Conservation (phyloP, 2,113 vertebrate genomes). For the Oncorhynchus mykiss region DNA sequence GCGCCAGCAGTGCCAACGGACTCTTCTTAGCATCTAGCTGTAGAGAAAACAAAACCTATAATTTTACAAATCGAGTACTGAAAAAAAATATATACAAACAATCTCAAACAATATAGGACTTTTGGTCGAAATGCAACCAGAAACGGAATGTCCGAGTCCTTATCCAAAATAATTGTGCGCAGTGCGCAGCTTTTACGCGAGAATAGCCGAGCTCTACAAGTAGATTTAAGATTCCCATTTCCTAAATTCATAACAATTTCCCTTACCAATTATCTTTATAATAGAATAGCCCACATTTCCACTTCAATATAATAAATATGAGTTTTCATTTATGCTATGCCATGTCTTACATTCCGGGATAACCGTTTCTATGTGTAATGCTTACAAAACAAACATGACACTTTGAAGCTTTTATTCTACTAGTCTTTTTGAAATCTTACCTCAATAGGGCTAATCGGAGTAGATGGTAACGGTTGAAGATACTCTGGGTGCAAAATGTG, state of each 20-base stretch:
- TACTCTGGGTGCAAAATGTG: conserved; percentile 99
- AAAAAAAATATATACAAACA: conserved; percentile 4
- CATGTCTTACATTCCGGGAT: not conserved
- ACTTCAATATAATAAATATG: not conserved
- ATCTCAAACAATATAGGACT: not conserved
- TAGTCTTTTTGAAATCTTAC: conserved; percentile 72
- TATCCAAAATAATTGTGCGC: not conserved
- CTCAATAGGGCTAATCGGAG: conserved; percentile 97
- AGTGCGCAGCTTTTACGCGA: not conserved
- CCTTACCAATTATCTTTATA: not conserved
- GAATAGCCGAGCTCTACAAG: not conserved
- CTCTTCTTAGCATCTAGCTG: conserved; percentile 99
- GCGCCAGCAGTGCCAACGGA: conserved; percentile 94
- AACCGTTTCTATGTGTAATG: not conserved
- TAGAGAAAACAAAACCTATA: conserved; percentile 41
- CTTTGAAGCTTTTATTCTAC: not conserved
- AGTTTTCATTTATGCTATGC: not conserved
- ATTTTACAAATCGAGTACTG: not conserved
- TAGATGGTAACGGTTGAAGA: conserved; percentile 95
- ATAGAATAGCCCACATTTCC: not conserved
- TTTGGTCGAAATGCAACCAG: not conserved
- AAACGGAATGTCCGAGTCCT: not conserved
- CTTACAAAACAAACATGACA: not conserved
- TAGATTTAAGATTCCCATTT: not conserved
- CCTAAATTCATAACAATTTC: not conserved